A percentile compares a stretch with the other conserved stretches of the same genome.
These are phyloP conservation scores for Lithobates pipiens DNA, from an alignment of 2,797 vertebrate genomes.

Conservation along the genomic window DNA sequence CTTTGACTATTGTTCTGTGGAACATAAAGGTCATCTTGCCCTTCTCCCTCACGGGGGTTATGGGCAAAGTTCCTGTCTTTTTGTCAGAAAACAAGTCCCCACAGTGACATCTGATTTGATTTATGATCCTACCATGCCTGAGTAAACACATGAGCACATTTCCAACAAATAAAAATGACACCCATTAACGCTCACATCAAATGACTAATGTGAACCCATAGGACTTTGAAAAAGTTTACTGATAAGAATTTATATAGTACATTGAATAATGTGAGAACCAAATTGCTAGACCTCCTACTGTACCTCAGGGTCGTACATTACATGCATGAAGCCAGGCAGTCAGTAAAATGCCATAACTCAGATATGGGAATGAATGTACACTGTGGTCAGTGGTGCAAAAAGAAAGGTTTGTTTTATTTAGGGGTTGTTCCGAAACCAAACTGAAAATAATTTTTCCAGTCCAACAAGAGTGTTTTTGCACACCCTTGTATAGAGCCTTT, in stretches of 20 bases:
- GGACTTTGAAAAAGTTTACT: slow-evolving; percentile 13
- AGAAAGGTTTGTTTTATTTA: no score
- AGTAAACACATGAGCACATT: slow-evolving; percentile 41
- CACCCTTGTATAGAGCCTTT: no score
- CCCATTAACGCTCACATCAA: slow-evolving; percentile 17
- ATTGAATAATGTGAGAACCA: slow-evolving; percentile 27
- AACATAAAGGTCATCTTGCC: slow-evolving; percentile 51
- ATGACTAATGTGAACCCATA: slow-evolving; percentile 21
- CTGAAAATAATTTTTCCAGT: no score
- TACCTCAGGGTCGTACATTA: neutral
- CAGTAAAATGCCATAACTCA: neutral
- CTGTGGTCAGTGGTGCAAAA: no score
- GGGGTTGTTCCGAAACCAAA: no score
- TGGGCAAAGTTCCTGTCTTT: slow-evolving; percentile 36
- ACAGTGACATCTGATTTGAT: slow-evolving; percentile 33
- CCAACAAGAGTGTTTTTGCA: no score
- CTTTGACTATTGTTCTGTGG: slow-evolving; percentile 48
- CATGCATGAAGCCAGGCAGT: neutral
- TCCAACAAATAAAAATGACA: slow-evolving; percentile 37
- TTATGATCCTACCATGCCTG: slow-evolving; percentile 39
- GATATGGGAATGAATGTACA: neutral
- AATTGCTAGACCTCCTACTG: neutral
- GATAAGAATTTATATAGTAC: slow-evolving; percentile 19
- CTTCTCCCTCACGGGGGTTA: slow-evolving; percentile 26
- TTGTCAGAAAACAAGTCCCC: slow-evolving; percentile 23